phyloP scores from a whole-genome alignment of 2,113 vertebrate species.

The Phoxinus phoxinus region DNA sequence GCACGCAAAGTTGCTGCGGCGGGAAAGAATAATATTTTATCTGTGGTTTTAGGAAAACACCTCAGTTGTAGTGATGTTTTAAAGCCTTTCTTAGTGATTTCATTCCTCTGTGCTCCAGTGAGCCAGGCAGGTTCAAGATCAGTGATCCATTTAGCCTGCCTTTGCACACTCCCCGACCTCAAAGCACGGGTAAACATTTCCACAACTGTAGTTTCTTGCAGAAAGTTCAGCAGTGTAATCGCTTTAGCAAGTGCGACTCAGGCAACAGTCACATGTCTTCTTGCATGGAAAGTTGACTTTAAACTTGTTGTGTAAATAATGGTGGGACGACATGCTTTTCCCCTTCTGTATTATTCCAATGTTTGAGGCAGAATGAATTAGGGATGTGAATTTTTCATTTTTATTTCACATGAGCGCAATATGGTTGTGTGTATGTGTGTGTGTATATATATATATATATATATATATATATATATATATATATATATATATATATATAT shows the following conservation, averaged over 20 bases:
- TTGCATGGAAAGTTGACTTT: not conserved
- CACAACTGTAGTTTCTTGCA: not conserved
- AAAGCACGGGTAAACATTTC: not conserved
- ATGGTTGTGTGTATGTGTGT: too few species aligned
- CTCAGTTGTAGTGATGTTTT: not conserved
- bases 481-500: too few species aligned
- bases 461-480: too few species aligned
- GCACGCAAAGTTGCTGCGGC: not conserved
- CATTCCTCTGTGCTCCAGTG: not conserved
- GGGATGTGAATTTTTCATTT: too few species aligned
- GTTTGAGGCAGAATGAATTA: too few species aligned
- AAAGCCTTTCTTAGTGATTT: not conserved
- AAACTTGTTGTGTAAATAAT: slow-evolving; percentile 29
- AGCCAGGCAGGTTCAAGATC: not conserved
- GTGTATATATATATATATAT: too few species aligned
- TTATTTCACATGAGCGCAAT: too few species aligned
- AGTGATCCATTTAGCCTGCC: not conserved
- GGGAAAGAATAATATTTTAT: slow-evolving; percentile 30
- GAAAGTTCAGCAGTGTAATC: not conserved
- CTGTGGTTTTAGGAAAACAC: slow-evolving; percentile 13
- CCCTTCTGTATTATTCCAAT: too few species aligned
- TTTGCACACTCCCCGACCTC: not conserved
- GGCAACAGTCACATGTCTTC: not conserved
- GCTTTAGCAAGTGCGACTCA: not conserved
- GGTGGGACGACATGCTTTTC: too few species aligned